Evolutionary conservation across 2,888 invertebrate genomes (phyloP), one percentile per base, ranked within the genome.

Genomic region (Mamestra brassicae): DNA sequence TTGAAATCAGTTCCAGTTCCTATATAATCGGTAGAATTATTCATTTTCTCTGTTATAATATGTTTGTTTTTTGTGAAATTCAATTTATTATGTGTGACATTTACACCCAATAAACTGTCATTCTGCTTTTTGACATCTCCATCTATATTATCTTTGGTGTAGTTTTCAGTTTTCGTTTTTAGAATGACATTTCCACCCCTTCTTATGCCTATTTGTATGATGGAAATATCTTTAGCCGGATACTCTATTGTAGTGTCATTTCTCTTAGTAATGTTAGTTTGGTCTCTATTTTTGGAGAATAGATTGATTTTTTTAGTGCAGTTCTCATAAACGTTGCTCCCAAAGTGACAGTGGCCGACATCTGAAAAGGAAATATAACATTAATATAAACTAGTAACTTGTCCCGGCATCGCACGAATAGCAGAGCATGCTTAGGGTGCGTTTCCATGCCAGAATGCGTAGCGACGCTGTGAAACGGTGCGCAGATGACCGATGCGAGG

Each of bases 311-410:
- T 62, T 68, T 38, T 10, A 3, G 36, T 42, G 13, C 36, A 45
- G 3, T 34, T 66, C 0, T 36, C 38, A 26, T 10, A 26, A 38
- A 15, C 10, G n/a, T 38, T 61, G 0, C 7, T 26, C 17, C 17
- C n/a, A 38, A 64, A 60, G 5, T 79, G 36, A 15, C 71, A 38
- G 3, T 72, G 0, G 36, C 52, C 42, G n/a, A 67, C 6, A 42
- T 63, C 84, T 84, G 86, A 45, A 81, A 85, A 73, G 26, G 0
- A 64, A 67, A 45, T 3, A n/a, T 42, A 6, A n/a, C 50, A 50
- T 45, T 8, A 26, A 50, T 64, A 34, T 55, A 26, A 50, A 42
- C 47, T 13, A 47, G 42, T 1, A 42, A 42, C 42, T 42, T 0
- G 42, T 5, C 42, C 42, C 42, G 42, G 6, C 42, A 7, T 42